Evolutionary conservation across 2,113 vertebrate genomes (phyloP), one percentile per base, ranked within the genome.

Genomic region (Centropus unirufus): DNA sequence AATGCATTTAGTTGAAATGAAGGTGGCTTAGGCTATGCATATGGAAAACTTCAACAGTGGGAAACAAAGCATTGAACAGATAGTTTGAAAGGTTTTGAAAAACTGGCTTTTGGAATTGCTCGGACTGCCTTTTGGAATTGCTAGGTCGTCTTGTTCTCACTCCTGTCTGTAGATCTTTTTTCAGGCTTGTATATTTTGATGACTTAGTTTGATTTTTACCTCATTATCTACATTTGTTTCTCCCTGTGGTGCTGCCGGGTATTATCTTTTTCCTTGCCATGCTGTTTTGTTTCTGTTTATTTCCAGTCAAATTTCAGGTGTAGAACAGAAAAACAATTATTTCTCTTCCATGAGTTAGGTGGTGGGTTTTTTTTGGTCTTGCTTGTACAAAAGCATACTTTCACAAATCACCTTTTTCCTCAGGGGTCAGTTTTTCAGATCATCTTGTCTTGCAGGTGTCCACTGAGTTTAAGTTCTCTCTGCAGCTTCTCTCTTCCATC

Each of bases 391-490:
- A 95, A 90, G 39, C 27, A 8, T 80, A 32, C 44, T 90, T 80
- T 93, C n/a, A 92, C 46, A 67, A 69, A 87, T 87, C 90, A 67
- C 83, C 91, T 86, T 93, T 89, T 83, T 90, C 90, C 55, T 93
- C 52, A 83, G 47, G 88, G 94, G 83, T 96, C 92, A 89, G 51
- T 83, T 96, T 88, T 89, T 95, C 77, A 92, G 76, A 88, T 93
- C 81, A 40, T 91, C 78, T 82, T 82, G 40, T 91, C 66, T 95
- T 93, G 88, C 83, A 83, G 88, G 72, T 92, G 92, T 94, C 89
- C 73, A 74, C 80, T 83, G 83, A 92, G 92, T 90, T 95, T 81
- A 90, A 88, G 44, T 84, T 90, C 76, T 83, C 69, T 93, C 80
- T 84, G 47, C 87, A 91, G 83, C 74, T 89, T 95, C 57, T 78